A percentile compares a stretch with the other conserved stretches of the same genome.
Conservation (phyloP, 2,888 invertebrate genomes). For the Scaptomyza reducta region DNA sequence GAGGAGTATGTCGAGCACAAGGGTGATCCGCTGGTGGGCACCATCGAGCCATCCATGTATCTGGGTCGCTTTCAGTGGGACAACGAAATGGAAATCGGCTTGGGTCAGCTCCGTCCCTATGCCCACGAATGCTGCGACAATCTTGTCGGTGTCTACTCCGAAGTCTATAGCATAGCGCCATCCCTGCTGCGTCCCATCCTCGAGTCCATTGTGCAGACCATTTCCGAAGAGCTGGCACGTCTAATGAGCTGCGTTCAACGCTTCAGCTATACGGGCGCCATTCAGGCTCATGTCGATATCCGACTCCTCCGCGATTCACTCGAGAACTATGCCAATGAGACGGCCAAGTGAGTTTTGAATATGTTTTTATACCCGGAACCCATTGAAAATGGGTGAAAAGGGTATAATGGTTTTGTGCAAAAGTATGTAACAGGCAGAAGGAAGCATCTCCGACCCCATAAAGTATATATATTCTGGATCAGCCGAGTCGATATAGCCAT, state of each 20-base stretch:
- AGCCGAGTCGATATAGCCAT: no score
- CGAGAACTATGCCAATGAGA: constrained; percentile 87
- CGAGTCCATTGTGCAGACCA: constrained; percentile 93
- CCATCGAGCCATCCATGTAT: constrained; percentile 98
- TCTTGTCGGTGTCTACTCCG: constrained; percentile 86
- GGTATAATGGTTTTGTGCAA: no score
- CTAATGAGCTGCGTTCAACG: constrained; percentile 91
- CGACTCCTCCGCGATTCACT: constrained; percentile 88
- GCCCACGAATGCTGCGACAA: constrained; percentile 94
- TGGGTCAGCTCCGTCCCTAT: constrained; percentile 93
- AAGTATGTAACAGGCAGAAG: no score
- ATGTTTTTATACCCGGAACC: no score
- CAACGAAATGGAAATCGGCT: constrained; percentile 89
- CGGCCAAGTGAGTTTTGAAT: constrained; percentile 86
- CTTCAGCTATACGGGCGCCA: constrained; percentile 89
- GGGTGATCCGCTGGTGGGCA: constrained; percentile 97
- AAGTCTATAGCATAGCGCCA: constrained; percentile 88
- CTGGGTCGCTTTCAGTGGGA: constrained; percentile 94
- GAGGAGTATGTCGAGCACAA: constrained; percentile 95
- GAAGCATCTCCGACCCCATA: no score
- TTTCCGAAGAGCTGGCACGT: constrained; percentile 95
- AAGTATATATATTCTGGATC: no score
- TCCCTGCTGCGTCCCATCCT: constrained; percentile 90
- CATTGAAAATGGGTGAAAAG: no score
- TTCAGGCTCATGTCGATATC: constrained; percentile 92